Evolutionary conservation across 1,140 invertebrate species (phyloP).

Genomic region (Stratiolaelaps scimitus): DNA sequence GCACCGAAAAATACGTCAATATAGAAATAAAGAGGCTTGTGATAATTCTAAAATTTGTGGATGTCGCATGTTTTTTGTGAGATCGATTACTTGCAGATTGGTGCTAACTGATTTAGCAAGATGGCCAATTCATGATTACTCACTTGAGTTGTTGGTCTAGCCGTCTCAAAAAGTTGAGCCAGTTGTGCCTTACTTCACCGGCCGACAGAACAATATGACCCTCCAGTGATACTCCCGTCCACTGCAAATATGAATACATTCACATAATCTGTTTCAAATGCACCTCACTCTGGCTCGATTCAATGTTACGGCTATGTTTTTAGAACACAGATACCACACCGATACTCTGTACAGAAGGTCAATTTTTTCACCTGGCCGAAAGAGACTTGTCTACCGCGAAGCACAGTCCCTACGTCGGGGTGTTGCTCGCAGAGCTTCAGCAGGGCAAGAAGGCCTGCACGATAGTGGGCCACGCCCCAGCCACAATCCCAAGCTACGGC

Average conservation of each 20-base stretch:
- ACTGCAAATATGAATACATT: constrained; percentile 42
- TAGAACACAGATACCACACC: neutral
- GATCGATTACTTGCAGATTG: too few species aligned
- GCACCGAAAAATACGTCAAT: too few species aligned
- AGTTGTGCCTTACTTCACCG: constrained; percentile 75
- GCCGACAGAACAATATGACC: constrained; percentile 74
- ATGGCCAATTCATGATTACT: neutral
- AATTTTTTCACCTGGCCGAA: neutral
- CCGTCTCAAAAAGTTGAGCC: constrained; percentile 48
- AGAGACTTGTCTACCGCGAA: constrained; percentile 35
- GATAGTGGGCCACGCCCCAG: constrained; percentile 72
- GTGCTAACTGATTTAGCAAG: neutral
- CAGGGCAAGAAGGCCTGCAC: constrained; percentile 61
- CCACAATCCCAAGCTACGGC: constrained; percentile 63
- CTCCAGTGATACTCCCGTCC: constrained; percentile 72
- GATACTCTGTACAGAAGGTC: neutral
- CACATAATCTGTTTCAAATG: neutral
- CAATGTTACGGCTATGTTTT: constrained; percentile 14
- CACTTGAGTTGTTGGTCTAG: constrained; percentile 23
- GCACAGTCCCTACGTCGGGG: constrained; percentile 50
- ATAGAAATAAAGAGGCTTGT: too few species aligned
- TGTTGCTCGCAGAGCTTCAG: constrained; percentile 54
- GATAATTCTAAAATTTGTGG: too few species aligned
- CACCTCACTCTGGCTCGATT: neutral
- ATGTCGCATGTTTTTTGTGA: too few species aligned